A percentile compares a stretch with the other conserved stretches of the same genome.
Conservation (phyloP, 2,113 vertebrate genomes). For the Phrynosoma blainvillii region DNA sequence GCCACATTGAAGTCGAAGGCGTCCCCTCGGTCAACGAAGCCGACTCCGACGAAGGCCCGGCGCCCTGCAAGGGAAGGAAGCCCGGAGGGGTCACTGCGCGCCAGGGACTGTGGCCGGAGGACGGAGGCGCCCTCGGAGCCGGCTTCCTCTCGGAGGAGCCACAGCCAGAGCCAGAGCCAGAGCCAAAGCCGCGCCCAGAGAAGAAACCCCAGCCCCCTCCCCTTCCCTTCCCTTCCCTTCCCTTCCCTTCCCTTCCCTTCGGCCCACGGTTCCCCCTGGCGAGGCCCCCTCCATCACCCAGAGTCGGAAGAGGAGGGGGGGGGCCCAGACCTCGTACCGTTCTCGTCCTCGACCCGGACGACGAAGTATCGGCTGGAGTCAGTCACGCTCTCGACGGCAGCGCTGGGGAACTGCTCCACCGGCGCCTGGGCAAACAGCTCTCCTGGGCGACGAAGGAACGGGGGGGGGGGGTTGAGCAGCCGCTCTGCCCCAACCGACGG, state of each 20-base stretch:
- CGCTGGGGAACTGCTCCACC: constrained; percentile 91
- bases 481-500: neutral
- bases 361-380: constrained; percentile 98
- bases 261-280: too few relatives aligned
- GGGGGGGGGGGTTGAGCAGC: too few relatives aligned
- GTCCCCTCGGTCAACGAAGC: constrained; percentile 93
- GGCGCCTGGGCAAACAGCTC: constrained; percentile 95
- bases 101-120: too few relatives aligned
- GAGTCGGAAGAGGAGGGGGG: too few relatives aligned
- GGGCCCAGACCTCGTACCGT: constrained; percentile 67
- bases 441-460: constrained; percentile 78
- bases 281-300: too few relatives aligned
- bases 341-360: constrained; percentile 89
- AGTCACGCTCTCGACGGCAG: constrained; percentile 85
- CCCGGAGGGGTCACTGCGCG: neutral
- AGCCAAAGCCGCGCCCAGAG: too few relatives aligned
- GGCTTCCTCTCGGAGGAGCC: too few relatives aligned
- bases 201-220: too few relatives aligned
- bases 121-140: too few relatives aligned
- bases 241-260: too few relatives aligned
- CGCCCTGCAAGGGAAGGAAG: constrained; percentile 78
- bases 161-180: too few relatives aligned
- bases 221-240: too few relatives aligned
- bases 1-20: constrained; percentile 98
- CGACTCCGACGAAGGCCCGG: constrained; percentile 93